Base-by-base conservation (phyloP, 2,888 invertebrate species). In the Acanthosepion esculentum region DNA sequence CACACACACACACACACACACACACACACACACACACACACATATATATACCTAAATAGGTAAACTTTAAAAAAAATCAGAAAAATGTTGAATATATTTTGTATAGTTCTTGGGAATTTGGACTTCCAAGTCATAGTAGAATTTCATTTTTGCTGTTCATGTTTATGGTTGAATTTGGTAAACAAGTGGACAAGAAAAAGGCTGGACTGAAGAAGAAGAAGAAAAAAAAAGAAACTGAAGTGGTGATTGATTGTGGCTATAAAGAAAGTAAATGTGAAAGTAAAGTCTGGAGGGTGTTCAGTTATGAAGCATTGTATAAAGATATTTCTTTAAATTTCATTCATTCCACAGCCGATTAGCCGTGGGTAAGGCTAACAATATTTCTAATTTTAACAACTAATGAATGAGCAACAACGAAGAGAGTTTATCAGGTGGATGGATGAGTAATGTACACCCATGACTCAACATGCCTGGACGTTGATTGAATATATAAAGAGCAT, bases 361-460 rank as follows among this genome's bases (percentile, higher is more conserved):
- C n/a, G 78, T 78, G 78, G 78, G 78, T n/a, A 78, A n/a, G 78
- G 78, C 78, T 78, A n/a, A 78, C 78, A 78, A 78, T 78, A 78
- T 78, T 78, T 78, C 78, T 78, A 78, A 78, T 78, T 78, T 78
- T 78, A n/a, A 33, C 78, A n/a, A 78, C n/a, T n/a, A 78, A 78
- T 78, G 78, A 78, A 78, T 78, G 78, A 78, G 78, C n/a, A 12
- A n/a, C n/a, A 78, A 78, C 78, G 78, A 78, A 78, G n/a, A n/a
- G 15, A 78, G 78, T 78, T 78, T 78, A 78, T 78, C 78, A 78
- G 78, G 78, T 78, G n/a, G 78, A 78, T n/a, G 78, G n/a, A 78
- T 78, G 78, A 78, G n/a, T 78, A 78, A 78, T 78, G 78, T n/a
- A 78, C 78, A 78, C 15, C n/a, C 12, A 78, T 78, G 78, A 78